Evolutionary conservation across 2,113 vertebrate genomes (phyloP).

Genomic region (Myanophis thanlyinensis): DNA sequence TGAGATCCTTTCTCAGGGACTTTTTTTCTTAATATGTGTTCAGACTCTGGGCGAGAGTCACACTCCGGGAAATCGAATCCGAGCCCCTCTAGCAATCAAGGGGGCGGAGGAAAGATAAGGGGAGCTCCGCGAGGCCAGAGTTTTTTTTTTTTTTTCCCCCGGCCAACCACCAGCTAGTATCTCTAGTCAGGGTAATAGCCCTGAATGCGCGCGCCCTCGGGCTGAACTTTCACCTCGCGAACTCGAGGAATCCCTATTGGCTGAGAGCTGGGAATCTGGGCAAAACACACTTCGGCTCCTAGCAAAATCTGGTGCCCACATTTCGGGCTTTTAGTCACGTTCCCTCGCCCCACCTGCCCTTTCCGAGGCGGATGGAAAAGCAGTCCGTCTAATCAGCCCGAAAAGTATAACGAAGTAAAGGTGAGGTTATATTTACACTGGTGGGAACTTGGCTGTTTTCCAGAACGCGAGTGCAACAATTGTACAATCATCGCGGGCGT

Average conservation of each 20-base stretch:
- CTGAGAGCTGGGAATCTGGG: conserved; percentile 22
- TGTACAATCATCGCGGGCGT: not conserved
- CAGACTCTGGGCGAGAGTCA: not conserved
- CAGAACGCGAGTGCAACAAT: not conserved
- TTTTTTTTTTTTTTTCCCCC: conserved; percentile 68
- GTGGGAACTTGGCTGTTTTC: not conserved
- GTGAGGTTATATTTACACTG: not conserved
- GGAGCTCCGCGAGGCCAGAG: conserved; percentile 57
- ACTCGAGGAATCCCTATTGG: conserved; percentile 60
- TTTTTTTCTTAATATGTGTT: not conserved
- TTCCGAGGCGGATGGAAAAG: not conserved
- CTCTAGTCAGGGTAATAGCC: conserved; percentile 46
- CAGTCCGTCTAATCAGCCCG: not conserved
- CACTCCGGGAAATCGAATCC: conserved; percentile 51
- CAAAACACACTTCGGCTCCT: not conserved
- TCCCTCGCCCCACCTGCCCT: not conserved
- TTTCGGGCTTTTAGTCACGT: not conserved
- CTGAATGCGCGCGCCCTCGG: conserved; percentile 51
- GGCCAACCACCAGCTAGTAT: conserved; percentile 68
- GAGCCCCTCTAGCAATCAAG: not conserved
- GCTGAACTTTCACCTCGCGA: conserved; percentile 79
- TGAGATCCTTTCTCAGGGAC: not conserved
- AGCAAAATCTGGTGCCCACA: conserved; percentile 3
- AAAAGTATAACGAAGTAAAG: not conserved
- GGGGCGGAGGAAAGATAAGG: conserved; percentile 43